phyloP scores from a whole-genome alignment of 2,113 vertebrate genomes.

The Camelus dromedarius region DNA sequence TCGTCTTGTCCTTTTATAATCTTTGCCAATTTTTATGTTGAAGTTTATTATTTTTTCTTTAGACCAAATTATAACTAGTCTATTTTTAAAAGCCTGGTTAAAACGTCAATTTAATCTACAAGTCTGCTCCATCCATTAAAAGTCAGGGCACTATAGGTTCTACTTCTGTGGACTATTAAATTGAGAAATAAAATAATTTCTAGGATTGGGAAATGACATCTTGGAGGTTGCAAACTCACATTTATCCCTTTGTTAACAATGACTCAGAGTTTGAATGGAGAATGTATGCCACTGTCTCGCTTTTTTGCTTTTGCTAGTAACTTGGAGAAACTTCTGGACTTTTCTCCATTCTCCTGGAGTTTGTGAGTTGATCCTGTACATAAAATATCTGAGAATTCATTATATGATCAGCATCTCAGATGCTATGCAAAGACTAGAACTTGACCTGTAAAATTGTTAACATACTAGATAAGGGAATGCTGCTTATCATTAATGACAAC shows the following conservation, averaged over 20 bases:
- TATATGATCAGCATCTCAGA: neutral
- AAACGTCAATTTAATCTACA: neutral
- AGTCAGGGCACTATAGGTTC: neutral
- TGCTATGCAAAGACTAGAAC: neutral
- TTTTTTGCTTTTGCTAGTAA: slow-evolving; percentile 22
- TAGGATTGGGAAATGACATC: neutral
- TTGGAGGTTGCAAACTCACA: neutral
- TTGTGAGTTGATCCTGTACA: neutral
- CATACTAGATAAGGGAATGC: neutral
- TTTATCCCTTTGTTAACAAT: neutral
- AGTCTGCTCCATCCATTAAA: neutral
- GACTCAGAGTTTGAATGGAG: neutral
- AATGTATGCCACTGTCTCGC: neutral
- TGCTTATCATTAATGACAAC: neutral
- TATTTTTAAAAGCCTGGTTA: neutral
- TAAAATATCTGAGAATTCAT: neutral
- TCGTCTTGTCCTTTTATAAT: neutral
- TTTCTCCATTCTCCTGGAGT: neutral
- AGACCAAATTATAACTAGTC: neutral
- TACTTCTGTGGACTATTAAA: neutral
- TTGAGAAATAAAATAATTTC: neutral
- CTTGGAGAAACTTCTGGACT: neutral
- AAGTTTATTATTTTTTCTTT: neutral
- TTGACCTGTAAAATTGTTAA: neutral
- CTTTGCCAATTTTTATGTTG: slow-evolving; percentile 44